Base-by-base conservation (phyloP, 2,113 vertebrate genomes). In the Cottus gobio region DNA sequence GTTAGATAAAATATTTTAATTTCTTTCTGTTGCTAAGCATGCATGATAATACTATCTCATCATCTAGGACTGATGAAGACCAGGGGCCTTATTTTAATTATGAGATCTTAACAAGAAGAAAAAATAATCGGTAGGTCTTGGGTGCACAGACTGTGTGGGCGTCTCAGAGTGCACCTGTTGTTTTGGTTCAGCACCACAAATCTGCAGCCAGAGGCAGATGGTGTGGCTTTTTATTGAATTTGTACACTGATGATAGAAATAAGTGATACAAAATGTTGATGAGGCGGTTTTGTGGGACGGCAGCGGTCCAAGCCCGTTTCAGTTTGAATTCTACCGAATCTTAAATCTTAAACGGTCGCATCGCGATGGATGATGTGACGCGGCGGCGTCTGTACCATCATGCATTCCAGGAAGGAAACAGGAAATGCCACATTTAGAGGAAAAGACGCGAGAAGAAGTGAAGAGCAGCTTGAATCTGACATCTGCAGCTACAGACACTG, bases 151-250 rank as follows among this genome's bases (percentile, higher is more conserved):
- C 71, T 24, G 42, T 0, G 44, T 64, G 71, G 58, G n/a, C 1
- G 5, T 74, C 60, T 46, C 28, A 4, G n/a, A 15, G n/a, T 2
- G 1, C 60, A 72, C 50, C 18, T 58, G 30, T 22, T 54, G 7
- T n/a, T 67, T 24, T 24, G 34, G 11, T n/a, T 46, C 30, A 58
- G 44, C 30, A 20, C 3, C 52, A 39, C 44, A 22, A 50, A 48
- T 74, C 70, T 57, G 50, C 50, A 58, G 71, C 64, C 50, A 13
- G 13, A 58, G 42, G 36, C 50, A 60, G 77, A 64, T 60, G 54
- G 60, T 28, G 31, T 8, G 11, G 7, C 7, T 62, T 70, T 70
- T 60, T 13, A 31, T 76, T 71, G 24, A 50, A 71, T 22, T 54
- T 46, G 34, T 36, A 46, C 46, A 46, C 9, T 31, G 56, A 46